Conservation (phyloP, 2,797 vertebrate species). For the Vespertilio murinus region DNA sequence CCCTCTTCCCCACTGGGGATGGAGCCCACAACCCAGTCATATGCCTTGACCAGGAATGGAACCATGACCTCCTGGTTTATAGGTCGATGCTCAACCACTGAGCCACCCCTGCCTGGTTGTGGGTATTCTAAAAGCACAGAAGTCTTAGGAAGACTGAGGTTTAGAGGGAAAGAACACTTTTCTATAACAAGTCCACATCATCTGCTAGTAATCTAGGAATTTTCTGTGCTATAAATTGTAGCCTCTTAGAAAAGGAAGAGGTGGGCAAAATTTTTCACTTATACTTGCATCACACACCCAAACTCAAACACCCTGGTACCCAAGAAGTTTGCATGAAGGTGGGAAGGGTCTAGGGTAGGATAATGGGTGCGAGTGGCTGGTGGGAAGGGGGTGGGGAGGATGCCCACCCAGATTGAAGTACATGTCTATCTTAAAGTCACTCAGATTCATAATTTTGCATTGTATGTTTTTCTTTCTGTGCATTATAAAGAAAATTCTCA, state of each 20-base stretch:
- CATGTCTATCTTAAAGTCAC: neutral
- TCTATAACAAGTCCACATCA: neutral
- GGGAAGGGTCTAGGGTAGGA: neutral
- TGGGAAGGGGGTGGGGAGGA: fast-evolving
- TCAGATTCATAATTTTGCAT: neutral
- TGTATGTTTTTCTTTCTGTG: constrained; percentile 3
- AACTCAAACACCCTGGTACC: neutral
- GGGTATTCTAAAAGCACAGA: neutral
- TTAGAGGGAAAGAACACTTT: neutral
- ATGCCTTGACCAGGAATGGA: too few species aligned
- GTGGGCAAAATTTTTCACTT: neutral
- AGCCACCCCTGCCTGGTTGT: neutral
- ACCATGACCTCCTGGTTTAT: too few species aligned
- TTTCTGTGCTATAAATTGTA: neutral
- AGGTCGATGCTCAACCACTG: too few species aligned
- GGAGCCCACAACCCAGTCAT: too few species aligned
- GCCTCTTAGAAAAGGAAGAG: constrained; percentile 11
- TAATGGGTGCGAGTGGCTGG: neutral
- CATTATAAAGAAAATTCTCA: constrained; percentile 30
- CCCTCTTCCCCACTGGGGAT: too few species aligned
- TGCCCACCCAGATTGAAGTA: neutral
- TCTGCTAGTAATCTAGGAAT: neutral
- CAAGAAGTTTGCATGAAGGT: neutral
- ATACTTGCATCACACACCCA: neutral
- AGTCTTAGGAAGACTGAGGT: neutral